These are phyloP conservation scores for Phrixothrix hirtus DNA, from an alignment of 2,888 invertebrate species.

Conservation along the genomic window DNA sequence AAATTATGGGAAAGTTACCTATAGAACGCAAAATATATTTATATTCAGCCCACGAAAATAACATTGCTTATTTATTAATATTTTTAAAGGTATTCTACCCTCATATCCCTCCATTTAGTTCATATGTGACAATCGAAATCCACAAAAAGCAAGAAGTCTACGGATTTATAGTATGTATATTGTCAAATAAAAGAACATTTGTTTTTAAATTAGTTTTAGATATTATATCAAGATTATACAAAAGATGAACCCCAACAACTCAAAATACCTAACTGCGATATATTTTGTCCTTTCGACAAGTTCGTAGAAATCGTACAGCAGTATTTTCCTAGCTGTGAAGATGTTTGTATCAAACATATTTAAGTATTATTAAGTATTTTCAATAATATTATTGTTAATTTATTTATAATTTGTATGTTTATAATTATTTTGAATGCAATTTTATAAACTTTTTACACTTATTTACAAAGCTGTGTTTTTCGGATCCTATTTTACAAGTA, in stretches of 20 bases:
- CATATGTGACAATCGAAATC: constrained; percentile 22
- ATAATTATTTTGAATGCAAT: no score
- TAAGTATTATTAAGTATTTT: no score
- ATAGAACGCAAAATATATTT: constrained; percentile 61
- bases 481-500: no score
- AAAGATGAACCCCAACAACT: constrained; percentile 27
- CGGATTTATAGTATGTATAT: constrained; percentile 2
- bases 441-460: no score
- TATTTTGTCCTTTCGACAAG: constrained; percentile 23
- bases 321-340: constrained; percentile 1
- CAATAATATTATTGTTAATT: no score
- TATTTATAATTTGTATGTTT: no score
- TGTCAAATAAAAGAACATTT: not conserved
- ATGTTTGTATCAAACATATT: no score
- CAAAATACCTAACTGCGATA: constrained; percentile 24
- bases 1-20: constrained; percentile 50
- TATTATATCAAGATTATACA: constrained; percentile 40
- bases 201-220: constrained; percentile 31
- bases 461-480: no score
- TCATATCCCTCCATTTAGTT: constrained; percentile 43
- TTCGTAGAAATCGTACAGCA: constrained; percentile 8
- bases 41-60: constrained; percentile 69
- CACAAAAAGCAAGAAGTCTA: constrained; percentile 49
- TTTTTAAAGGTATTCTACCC: constrained; percentile 63
- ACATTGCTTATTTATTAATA: constrained; percentile 63